Evolutionary conservation across 2,888 invertebrate species (phyloP).

Genomic region (Caenorhabditis sulstoni): DNA sequence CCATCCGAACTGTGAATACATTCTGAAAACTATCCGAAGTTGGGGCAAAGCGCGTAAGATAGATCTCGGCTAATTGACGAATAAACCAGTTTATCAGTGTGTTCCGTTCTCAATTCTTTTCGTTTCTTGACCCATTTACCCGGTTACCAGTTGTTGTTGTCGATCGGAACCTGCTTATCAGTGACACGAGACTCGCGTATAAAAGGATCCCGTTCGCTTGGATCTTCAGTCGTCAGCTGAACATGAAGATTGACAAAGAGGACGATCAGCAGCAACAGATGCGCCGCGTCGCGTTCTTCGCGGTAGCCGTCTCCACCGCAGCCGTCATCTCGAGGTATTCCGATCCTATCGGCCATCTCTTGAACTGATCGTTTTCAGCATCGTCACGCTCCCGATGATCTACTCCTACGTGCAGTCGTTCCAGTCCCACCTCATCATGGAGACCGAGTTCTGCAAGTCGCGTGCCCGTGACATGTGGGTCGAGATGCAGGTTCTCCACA

Average conservation of each 20-base stretch:
- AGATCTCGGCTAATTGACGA: conserved; percentile 18
- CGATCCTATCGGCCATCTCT: not conserved
- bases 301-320: conserved; percentile 79
- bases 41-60: conserved; percentile 34
- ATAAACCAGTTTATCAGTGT: conserved; percentile 22
- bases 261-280: conserved; percentile 72
- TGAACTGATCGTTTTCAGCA: conserved; percentile 20
- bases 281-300: conserved; percentile 80
- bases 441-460: conserved; percentile 80
- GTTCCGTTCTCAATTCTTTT: conserved; percentile 1
- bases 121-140: conserved; percentile 47
- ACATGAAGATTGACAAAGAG: conserved; percentile 64
- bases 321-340: conserved; percentile 75
- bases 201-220: conserved; percentile 22
- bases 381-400: conserved; percentile 79
- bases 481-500: conserved; percentile 79
- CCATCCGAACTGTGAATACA: conserved; percentile 59
- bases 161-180: conserved; percentile 40
- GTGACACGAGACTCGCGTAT: conserved; percentile 12
- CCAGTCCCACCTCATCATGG: conserved; percentile 79
- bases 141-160: conserved; percentile 52
- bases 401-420: conserved; percentile 80
- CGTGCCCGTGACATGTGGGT: conserved; percentile 80
- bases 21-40: conserved; percentile 30
- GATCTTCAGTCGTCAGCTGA: conserved; percentile 63